Evolutionary conservation across 2,797 vertebrate species (phyloP).

Genomic region (Poeciliopsis paucimaculata): DNA sequence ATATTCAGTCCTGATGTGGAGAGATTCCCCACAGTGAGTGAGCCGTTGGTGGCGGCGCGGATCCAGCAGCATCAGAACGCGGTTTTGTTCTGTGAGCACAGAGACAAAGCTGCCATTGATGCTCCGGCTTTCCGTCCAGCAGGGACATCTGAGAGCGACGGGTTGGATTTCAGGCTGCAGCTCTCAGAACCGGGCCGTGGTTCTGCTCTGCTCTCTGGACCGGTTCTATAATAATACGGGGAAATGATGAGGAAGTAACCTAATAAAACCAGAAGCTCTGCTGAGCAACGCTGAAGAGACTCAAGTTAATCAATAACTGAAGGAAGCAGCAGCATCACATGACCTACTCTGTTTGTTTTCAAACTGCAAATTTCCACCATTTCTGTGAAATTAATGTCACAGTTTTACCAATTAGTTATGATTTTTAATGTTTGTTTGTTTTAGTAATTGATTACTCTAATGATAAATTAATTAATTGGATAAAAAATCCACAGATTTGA

Average conservation of each 20-base stretch:
- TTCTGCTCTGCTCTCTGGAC: constrained; percentile 5
- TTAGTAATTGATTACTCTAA: too few species aligned
- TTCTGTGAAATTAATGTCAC: neutral
- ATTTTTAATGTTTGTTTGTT: neutral
- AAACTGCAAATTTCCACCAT: neutral
- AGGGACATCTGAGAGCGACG: constrained; percentile 61
- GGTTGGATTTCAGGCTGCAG: constrained; percentile 53
- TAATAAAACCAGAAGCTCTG: neutral
- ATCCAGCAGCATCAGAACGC: neutral
- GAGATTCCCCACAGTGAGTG: neutral
- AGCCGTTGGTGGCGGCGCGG: neutral
- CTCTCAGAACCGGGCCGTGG: neutral
- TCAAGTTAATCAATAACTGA: neutral
- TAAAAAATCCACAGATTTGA: too few species aligned
- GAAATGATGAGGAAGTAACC: neutral
- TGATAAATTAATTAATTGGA: too few species aligned
- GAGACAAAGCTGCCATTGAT: constrained; percentile 55
- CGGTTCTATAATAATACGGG: neutral
- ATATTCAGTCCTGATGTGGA: neutral
- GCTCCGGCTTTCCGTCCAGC: constrained; percentile 21
- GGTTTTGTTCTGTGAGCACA: too few species aligned
- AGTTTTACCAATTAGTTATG: neutral
- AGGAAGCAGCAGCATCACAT: neutral
- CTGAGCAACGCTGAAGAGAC: constrained; percentile 6
- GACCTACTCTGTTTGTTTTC: neutral